phyloP scores from a whole-genome alignment of 2,888 invertebrate genomes.

The Lasius fuliginosus region DNA sequence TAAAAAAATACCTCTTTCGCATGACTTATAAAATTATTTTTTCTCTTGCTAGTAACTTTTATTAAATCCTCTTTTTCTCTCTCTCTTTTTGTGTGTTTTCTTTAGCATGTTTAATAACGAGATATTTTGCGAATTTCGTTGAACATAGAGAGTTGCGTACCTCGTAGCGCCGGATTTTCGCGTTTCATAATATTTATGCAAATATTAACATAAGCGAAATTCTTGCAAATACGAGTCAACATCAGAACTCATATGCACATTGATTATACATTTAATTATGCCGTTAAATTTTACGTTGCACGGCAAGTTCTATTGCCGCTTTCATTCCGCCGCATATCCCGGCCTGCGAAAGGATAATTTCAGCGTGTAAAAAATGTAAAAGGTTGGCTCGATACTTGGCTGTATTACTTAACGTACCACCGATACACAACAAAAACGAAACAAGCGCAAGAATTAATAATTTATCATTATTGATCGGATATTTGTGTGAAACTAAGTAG shows the following conservation, averaged over 20 bases:
- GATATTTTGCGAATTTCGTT: not conserved
- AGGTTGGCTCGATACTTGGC: not conserved
- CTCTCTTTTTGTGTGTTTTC: not conserved
- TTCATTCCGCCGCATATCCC: slow-evolving; percentile 10
- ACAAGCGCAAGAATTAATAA: not conserved
- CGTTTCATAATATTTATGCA: slow-evolving; percentile 13
- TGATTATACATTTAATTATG: slow-evolving; percentile 22
- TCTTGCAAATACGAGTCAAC: not conserved
- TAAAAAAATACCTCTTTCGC: not conserved
- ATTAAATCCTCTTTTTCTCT: not conserved
- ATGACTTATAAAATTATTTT: not conserved
- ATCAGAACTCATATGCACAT: slow-evolving; percentile 20
- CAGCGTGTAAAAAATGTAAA: not conserved
- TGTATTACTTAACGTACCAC: too few species aligned
- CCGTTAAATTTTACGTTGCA: slow-evolving; percentile 13
- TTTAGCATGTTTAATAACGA: slow-evolving; percentile 20
- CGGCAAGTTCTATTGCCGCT: slow-evolving; percentile 3
- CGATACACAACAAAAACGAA: too few species aligned
- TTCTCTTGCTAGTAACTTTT: not conserved
- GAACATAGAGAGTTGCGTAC: not conserved
- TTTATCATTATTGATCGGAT: not conserved
- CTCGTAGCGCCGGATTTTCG: not conserved
- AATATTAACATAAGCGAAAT: slow-evolving; percentile 31
- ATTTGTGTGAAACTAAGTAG: not conserved
- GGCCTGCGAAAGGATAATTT: not conserved